phyloP scores from a whole-genome alignment of 2,113 vertebrate genomes.

The Carassius gibelio region DNA sequence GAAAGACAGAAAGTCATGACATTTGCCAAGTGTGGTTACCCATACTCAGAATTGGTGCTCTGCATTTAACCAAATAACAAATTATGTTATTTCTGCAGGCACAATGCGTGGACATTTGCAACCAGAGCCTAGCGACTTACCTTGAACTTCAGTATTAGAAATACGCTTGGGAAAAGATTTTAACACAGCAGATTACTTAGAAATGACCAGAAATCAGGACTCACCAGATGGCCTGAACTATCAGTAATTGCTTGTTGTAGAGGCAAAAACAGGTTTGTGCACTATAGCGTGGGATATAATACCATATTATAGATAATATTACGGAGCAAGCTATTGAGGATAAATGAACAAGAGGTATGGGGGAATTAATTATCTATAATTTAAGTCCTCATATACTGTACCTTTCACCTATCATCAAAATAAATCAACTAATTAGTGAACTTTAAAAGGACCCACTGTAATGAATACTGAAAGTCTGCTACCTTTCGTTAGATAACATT shows the following conservation, averaged over 20 bases:
- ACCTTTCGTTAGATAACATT: neutral
- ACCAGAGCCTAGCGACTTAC: neutral
- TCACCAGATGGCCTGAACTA: neutral
- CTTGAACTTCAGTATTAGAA: neutral
- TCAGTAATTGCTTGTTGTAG: neutral
- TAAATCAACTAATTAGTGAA: slow-evolving; percentile 10
- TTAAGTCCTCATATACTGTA: neutral
- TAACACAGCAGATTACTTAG: neutral
- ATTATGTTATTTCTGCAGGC: neutral
- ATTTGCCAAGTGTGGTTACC: too few relatives aligned
- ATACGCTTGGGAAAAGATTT: neutral
- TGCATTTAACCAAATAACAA: too few relatives aligned
- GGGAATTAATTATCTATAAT: neutral
- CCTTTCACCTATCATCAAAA: neutral
- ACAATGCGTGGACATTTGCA: neutral
- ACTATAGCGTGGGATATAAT: neutral
- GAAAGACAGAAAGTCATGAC: too few relatives aligned
- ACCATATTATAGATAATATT: neutral
- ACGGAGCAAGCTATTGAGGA: neutral
- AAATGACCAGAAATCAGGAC: neutral
- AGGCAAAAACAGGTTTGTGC: neutral
- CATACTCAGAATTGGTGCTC: too few relatives aligned
- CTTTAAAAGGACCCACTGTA: neutral
- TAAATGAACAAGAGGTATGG: neutral
- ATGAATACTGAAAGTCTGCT: neutral